Evolutionary conservation across 2,888 invertebrate genomes (phyloP), one percentile per base, ranked within the genome.

Genomic region (Portevinia maculata): DNA sequence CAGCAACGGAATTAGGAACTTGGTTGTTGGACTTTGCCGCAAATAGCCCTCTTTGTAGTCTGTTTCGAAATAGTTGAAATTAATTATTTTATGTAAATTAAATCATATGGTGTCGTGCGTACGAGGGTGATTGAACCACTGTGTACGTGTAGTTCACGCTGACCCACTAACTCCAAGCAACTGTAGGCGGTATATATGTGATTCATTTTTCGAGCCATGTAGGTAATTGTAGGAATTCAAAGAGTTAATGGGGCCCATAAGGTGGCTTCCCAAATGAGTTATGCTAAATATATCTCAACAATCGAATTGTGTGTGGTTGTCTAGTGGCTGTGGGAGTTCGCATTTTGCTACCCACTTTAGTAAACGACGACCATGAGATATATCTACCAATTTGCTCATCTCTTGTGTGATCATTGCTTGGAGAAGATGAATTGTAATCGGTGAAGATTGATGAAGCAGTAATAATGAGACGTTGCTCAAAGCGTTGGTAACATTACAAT

Each of bases 41-140:
- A 76, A 76, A 62, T 62, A 44, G 46, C 13, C 50, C 7, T 30
- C 21, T 34, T 21, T 55, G n/a, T 48, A 13, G 32, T 41, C 57
- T 62, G 34, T 60, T 62, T 62, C 67, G 62, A 50, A 79, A 67
- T 59, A 39, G 62, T 65, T 41, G 70, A 64, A 75, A 75, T 75
- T 75, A 81, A 81, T 81, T 81, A 81, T 75, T 75, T 81, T 81
- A 81, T 81, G 75, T 70, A 81, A 81, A 81, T 81, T 70, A 65
- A 81, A 81, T 70, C 70, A 65, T 24, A 64, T 57, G 37, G 30
- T 24, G 50, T 39, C 57, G 62, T 44, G 57, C 34, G 30, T 9
- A 11, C 48, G 21, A 37, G 24, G 62, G 52, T 73, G 73, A 73
- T 73, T 53, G 79, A 69, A 67, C 74, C 57, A 46, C 15, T 7